Evolutionary conservation across 2,888 invertebrate species (phyloP), one percentile per base, ranked within the genome.

Genomic region (Nomada flava): DNA sequence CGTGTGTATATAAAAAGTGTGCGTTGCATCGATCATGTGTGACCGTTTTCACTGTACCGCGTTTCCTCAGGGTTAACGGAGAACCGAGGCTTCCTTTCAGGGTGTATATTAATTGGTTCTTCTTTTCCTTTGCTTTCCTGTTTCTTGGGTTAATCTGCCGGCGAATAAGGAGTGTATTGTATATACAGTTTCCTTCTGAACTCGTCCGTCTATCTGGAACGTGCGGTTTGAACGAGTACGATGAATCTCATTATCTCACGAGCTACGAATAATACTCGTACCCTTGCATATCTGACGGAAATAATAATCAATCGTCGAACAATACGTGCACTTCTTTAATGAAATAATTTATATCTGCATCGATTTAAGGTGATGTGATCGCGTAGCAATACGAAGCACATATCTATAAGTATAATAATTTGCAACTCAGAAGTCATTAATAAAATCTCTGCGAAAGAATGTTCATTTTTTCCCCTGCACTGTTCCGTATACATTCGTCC

Each of bases 41-140:
- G 50, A 59, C 44, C 65, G 70, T 68, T 59, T 18, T 44, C 20
- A 26, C 50, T 65, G 55, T 63, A 2, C 4, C 73, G 70, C 76
- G 79, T 74, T 47, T 70, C 78, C 47, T 60, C 65, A 62, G 75
- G 70, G 75, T 79, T 86, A 86, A 80, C 76, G 74, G 76, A 80
- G 59, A 73, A 75, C 69, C 63, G 81, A 71, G 75, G 65, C 71
- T 82, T 86, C 68, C 81, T 88, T 88, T 65, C 85, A 86, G 85
- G 78, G 73, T 70, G 57, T 7, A 60, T 62, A 79, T 69, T 84
- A 84, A 84, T 83, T 75, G 78, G 82, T 83, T 71, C 59, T 77
- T 74, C 70, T n/a, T 76, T 77, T 68, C 70, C 74, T 72, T 20
- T 76, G 79, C 77, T 87, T 87, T 75, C 29, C 57, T 64, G 63